These are phyloP conservation scores for Myrmophylax atrothorax DNA, from an alignment of 2,113 vertebrate genomes.

Conservation along the genomic window DNA sequence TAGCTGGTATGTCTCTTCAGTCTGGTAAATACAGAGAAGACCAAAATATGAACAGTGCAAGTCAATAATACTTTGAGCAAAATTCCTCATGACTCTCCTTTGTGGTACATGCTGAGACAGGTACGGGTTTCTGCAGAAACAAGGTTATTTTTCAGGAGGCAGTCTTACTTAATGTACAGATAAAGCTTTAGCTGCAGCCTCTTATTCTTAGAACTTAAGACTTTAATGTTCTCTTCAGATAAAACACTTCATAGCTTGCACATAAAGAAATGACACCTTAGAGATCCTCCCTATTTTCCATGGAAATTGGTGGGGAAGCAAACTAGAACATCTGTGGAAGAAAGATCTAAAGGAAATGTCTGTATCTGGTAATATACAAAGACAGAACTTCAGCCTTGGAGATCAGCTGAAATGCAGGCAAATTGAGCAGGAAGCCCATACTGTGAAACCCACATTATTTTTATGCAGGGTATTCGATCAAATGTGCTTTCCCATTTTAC, in stretches of 20 bases:
- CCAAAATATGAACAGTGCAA: neutral
- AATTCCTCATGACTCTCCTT: neutral
- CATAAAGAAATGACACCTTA: neutral
- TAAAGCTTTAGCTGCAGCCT: neutral
- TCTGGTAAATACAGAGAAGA: neutral
- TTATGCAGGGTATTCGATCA: neutral
- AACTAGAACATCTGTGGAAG: neutral
- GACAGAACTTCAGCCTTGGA: neutral
- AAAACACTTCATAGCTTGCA: neutral
- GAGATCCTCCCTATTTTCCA: neutral
- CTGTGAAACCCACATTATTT: neutral
- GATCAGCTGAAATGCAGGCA: neutral
- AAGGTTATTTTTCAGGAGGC: neutral
- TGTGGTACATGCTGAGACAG: neutral
- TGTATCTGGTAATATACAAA: neutral
- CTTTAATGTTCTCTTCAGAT: neutral
- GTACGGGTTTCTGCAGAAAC: neutral
- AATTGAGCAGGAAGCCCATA: neutral
- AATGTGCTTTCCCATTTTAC: neutral
- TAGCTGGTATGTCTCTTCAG: neutral
- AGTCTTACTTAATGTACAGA: neutral
- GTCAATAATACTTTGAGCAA: neutral
- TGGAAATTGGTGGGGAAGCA: neutral
- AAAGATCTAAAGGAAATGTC: neutral
- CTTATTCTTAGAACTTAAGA: neutral